Percentiles rank a stretch among this genome's conserved stretches.
Evolutionary conservation across 2,797 vertebrate genomes (phyloP).

Genomic region (Capromys pilorides): DNA sequence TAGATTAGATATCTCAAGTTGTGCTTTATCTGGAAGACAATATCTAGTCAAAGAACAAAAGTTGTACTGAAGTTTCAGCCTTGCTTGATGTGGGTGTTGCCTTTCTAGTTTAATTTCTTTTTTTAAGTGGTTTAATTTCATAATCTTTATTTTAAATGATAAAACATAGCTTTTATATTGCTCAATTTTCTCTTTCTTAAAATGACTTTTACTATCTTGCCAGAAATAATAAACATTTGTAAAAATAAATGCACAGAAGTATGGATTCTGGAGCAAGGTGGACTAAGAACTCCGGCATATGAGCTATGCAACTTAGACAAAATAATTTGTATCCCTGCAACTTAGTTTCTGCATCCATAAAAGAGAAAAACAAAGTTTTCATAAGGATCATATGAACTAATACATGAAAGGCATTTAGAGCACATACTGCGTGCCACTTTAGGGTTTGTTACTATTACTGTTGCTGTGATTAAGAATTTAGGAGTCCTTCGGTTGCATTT

Average conservation of each 20-base stretch:
- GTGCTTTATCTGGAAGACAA: conserved; percentile 1
- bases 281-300: not conserved
- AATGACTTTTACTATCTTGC: not conserved
- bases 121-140: not conserved
- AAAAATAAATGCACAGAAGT: conserved; percentile 42
- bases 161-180: conserved; percentile 25
- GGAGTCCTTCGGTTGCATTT: not conserved
- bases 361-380: not conserved
- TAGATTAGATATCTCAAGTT: not conserved
- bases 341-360: not conserved
- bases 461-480: conserved; percentile 35
- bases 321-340: not conserved
- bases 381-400: conserved; percentile 31
- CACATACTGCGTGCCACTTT: not conserved
- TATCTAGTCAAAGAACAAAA: not conserved
- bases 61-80: not conserved
- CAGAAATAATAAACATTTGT: conserved; percentile 49
- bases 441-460: not conserved
- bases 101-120: conserved; percentile 29
- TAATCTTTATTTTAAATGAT: conserved; percentile 49
- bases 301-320: not conserved
- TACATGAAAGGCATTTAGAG: not conserved
- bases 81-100: not conserved
- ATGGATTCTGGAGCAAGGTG: not conserved
- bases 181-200: conserved; percentile 25